phyloP scores from a whole-genome alignment of 1,140 invertebrate species.

The Drosophila leontia region DNA sequence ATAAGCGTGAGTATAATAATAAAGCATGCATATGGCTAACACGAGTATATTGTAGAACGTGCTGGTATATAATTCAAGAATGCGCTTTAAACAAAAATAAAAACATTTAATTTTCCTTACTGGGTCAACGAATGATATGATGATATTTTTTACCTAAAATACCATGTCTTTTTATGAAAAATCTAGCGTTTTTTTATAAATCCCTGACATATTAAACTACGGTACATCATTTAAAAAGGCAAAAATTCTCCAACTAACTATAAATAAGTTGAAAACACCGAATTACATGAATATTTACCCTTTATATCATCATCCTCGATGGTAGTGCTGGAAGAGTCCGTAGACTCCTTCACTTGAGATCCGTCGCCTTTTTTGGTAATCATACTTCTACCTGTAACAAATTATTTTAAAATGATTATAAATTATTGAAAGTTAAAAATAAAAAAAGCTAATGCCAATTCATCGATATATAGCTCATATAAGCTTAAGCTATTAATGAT shows the following conservation, averaged over 20 bases:
- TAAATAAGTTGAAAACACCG: neutral
- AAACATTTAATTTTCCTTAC: neutral
- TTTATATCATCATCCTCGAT: constrained; percentile 95
- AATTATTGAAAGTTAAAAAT: neutral
- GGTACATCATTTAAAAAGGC: neutral
- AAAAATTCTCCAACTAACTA: neutral
- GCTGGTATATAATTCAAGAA: neutral
- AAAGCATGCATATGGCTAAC: neutral
- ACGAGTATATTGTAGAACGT: neutral
- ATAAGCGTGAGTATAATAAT: neutral
- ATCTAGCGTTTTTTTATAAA: neutral
- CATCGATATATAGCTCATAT: too few relatives aligned
- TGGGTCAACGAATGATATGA: neutral
- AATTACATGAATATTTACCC: constrained; percentile 87
- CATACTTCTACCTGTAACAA: constrained; percentile 88
- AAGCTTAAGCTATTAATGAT: too few relatives aligned
- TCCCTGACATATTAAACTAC: constrained; percentile 3
- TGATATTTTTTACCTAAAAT: neutral
- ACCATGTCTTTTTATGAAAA: too few relatives aligned
- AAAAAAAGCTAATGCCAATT: too few relatives aligned
- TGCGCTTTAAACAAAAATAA: neutral
- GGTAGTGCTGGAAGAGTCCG: constrained; percentile 95
- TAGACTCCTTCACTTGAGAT: constrained; percentile 97
- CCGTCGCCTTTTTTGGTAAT: constrained; percentile 97
- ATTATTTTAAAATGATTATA: neutral